Percentiles rank a stretch among this genome's conserved stretches.
These are phyloP conservation scores for Nematostella vectensis DNA, from an alignment of 92 coral and sea anemone genomes.

Conservation along the genomic window DNA sequence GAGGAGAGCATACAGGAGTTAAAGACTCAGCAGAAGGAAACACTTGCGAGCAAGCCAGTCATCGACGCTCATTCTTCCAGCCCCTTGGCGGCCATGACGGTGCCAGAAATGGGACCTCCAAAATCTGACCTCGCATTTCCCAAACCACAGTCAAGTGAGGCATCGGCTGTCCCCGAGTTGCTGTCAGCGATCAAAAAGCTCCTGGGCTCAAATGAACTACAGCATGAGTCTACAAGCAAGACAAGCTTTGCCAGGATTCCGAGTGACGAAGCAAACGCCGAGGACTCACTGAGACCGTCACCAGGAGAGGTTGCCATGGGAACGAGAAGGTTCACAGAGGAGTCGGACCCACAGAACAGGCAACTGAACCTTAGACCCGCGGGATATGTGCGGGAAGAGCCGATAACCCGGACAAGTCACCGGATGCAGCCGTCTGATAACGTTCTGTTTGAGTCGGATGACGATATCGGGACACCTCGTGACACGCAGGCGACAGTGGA, in stretches of 20 bases:
- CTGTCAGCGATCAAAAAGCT: constrained; percentile 25
- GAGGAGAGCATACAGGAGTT: constrained; percentile 48
- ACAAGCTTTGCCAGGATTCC: constrained; percentile 9
- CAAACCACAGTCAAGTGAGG: neutral
- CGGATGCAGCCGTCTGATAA: constrained; percentile 43
- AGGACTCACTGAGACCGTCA: neutral
- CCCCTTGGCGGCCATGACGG: neutral
- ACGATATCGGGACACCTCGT: constrained; percentile 55
- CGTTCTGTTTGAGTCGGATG: constrained; percentile 72
- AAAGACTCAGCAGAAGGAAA: constrained; percentile 18
- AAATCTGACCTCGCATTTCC: neutral
- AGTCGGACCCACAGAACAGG: neutral
- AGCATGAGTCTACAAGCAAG: neutral
- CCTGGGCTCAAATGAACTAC: constrained; percentile 3
- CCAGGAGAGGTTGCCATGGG: neutral
- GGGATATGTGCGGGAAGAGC: constrained; percentile 26
- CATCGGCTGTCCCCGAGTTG: constrained; percentile 15
- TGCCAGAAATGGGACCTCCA: neutral
- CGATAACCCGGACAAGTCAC: constrained; percentile 22
- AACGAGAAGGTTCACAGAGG: neutral
- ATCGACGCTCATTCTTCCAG: neutral
- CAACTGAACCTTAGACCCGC: neutral
- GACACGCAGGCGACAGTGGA: constrained; percentile 37
- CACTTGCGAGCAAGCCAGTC: neutral
- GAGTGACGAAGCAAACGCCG: constrained; percentile 7